phyloP scores from a whole-genome alignment of 2,888 invertebrate genomes.

The Drosophila niveifrons region DNA sequence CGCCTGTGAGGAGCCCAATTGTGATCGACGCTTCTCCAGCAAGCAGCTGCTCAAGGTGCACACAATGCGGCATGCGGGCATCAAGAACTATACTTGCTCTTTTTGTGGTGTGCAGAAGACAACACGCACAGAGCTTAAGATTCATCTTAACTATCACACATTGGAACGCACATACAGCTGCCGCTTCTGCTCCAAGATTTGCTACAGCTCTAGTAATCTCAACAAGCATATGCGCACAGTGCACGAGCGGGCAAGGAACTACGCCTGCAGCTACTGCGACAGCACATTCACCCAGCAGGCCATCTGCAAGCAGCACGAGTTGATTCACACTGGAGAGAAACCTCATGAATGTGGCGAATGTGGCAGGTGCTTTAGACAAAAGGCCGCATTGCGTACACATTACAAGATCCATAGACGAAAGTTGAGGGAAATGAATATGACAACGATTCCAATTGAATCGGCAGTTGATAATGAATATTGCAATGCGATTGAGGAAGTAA shows the following conservation, averaged over 20 bases:
- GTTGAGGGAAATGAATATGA: not conserved
- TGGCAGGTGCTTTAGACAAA: constrained; percentile 74
- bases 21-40: constrained; percentile 71
- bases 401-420: constrained; percentile 68
- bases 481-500: constrained; percentile 1
- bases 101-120: constrained; percentile 82
- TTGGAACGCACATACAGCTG: constrained; percentile 80
- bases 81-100: constrained; percentile 81
- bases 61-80: constrained; percentile 82
- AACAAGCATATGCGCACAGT: constrained; percentile 77
- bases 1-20: constrained; percentile 66
- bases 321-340: constrained; percentile 82
- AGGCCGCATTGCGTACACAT: constrained; percentile 74
- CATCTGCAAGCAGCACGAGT: constrained; percentile 80
- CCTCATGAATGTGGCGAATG: constrained; percentile 76
- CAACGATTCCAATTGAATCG: not conserved
- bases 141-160: constrained; percentile 83
- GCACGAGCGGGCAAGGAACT: constrained; percentile 78
- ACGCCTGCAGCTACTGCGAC: constrained; percentile 73
- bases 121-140: constrained; percentile 80
- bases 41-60: constrained; percentile 80
- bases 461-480: not conserved
- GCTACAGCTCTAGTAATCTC: constrained; percentile 79
- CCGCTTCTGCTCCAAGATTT: constrained; percentile 74
- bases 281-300: constrained; percentile 75